Evolutionary conservation across 2,888 invertebrate genomes (phyloP), one percentile per base, ranked within the genome.

Genomic region (Drosophila trichaetosa): DNA sequence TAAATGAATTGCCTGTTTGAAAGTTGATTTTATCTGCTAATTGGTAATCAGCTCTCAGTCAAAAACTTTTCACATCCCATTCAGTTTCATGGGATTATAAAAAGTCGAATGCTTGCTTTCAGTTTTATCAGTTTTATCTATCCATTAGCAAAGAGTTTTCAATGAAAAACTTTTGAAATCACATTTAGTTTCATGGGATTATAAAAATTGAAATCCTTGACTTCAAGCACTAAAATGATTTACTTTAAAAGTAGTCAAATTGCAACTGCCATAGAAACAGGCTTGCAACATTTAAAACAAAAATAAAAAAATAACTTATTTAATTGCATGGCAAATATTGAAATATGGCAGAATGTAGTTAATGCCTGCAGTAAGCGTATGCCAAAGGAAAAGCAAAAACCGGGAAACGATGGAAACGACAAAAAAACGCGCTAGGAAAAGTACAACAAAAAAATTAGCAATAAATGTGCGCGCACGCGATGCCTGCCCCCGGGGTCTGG

Each of bases 391-490:
- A 65, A 54, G 54, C 27, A 31, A 34, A 63, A 66, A 31, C 46
- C 53, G 52, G 51, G 53, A 40, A 40, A 40, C 29, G 33, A 38
- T 34, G 46, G 58, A 42, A 71, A 16, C 51, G 52, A 69, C 46
- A 62, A 68, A 61, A 61, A 57, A 68, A 51, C 58, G 49, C 53
- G 73, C 66, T 60, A 61, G 59, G 53, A 69, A 71, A 68, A 72
- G 54, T 33, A 76, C 54, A 75, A 24, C 24, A 46, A 46, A 82
- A 83, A 79, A 89, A 87, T 87, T 87, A 87, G 87, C 89, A 83
- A 83, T 86, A 89, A 90, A 86, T 81, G 89, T 86, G 79, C 59
- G 72, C 74, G 87, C 89, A 87, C 89, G 90, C 89, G 79, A 87
- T 73, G 61, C 65, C 69, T 61, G 73, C 69, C 69, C 69, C 61